These are phyloP conservation scores for Stichodactyla mertensii DNA, from an alignment of 64 coral and sea anemone species.

Conservation along the genomic window DNA sequence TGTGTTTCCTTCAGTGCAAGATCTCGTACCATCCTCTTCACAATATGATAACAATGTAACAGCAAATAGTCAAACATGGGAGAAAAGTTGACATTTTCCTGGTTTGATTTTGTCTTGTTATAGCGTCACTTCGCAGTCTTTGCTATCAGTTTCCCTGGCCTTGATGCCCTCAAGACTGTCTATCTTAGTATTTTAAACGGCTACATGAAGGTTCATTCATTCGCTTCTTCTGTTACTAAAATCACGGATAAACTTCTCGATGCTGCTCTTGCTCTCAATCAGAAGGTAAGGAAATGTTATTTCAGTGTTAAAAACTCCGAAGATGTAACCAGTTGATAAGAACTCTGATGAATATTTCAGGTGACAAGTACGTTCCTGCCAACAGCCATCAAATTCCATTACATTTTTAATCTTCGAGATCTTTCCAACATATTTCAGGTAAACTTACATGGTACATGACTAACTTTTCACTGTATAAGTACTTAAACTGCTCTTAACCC, in stretches of 20 bases:
- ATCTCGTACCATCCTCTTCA: too few species aligned
- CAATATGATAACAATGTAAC: background rate
- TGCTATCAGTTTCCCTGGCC: constrained; percentile 94
- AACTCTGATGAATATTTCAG: background rate
- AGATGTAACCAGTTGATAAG: background rate
- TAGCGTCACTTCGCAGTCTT: constrained; percentile 96
- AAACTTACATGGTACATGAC: background rate
- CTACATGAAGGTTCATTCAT: constrained; percentile 48
- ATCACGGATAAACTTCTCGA: constrained; percentile 86
- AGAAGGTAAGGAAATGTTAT: constrained; percentile 50
- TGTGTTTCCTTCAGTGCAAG: too few species aligned
- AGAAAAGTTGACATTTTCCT: background rate
- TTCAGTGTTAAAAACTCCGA: too few species aligned
- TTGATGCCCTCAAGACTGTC: constrained; percentile 95
- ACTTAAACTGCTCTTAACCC: too few species aligned
- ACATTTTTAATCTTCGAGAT: constrained; percentile 97
- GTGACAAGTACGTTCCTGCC: constrained; percentile 65
- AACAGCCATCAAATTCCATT: constrained; percentile 97
- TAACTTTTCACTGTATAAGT: too few species aligned
- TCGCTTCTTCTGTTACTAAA: constrained; percentile 59
- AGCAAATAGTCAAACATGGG: background rate
- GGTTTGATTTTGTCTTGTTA: background rate
- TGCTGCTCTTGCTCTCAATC: constrained; percentile 88
- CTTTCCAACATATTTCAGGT: constrained; percentile 99
- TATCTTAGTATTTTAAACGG: constrained; percentile 90